Evolutionary conservation across 2,113 vertebrate species (phyloP), one percentile per base, ranked within the genome.

Genomic region (Lagenorhynchus albirostris): DNA sequence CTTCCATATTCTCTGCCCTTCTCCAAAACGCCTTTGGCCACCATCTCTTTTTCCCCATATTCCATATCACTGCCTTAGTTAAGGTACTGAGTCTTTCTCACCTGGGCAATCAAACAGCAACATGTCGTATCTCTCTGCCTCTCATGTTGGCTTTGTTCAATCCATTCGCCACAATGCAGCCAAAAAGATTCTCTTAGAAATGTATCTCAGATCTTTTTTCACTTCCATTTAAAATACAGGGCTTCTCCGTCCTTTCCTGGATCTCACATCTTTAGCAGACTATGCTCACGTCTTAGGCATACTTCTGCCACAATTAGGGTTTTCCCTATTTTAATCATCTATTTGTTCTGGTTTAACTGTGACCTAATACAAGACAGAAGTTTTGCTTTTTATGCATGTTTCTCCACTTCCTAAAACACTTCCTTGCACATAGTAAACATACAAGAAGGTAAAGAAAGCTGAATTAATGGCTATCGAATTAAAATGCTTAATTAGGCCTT

Each of bases 61-160:
- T 79, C 31, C 70, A 47, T n/a, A 44, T 17, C 10, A 31, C 17
- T 68, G 62, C 11, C 74, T 63, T n/a, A 26, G 7, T 26, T 18
- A 76, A 79, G 26, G 18, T 12, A 21, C 31, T 25, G 44, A 74
- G 41, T 92, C 47, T 65, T 41, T 23, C 23, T 89, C 79, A 53
- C 20, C 14, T 73, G 26, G 47, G 21, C 58, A 74, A 36, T 77
- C 25, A 26, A 44, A 26, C 5, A 71, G 21, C 14, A 18, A 65
- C 4, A 13, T 15, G 10, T n/a, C 0, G 0, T 33, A 62, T 23
- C 4, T 21, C 5, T 38, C 58, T 44, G 17, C 21, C 20, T 44
- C 29, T 44, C 14, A 5, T 36, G n/a, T 4, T 91, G 73, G 60
- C 62, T 92, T 67, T 33, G 17, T 36, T 86, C 26, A 73, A n/a